Evolutionary conservation across 2,888 invertebrate species (phyloP), one percentile per base, ranked within the genome.

Genomic region (Pachymerium ferrugineum): DNA sequence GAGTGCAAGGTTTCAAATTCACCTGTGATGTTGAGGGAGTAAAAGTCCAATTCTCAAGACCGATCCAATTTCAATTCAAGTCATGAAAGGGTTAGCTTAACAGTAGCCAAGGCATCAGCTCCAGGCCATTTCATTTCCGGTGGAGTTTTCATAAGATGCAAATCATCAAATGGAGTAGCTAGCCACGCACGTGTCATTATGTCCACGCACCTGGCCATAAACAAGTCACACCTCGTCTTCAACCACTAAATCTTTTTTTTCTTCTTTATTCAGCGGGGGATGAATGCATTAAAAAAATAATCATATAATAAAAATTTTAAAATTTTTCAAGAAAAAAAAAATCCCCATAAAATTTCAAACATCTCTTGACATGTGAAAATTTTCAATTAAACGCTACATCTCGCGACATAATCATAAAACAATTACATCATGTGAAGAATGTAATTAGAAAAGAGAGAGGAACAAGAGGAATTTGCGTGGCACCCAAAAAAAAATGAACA

Each of bases 391-490:
- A 62, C 28, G 28, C 62, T 25, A 62, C 62, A 62, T 62, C 62
- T 62, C 62, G 62, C 62, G 62, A 62, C 62, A 62, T 62, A 62
- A 62, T 62, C 62, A 62, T 62, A 62, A 62, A 62, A 62, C 62
- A 62, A 62, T 62, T 62, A 62, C 62, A 62, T n/a, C 62, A 62
- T 28, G 62, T 62, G 62, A 62, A 62, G 62, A 62, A 62, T 62
- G 62, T 62, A 62, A 62, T 62, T 62, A 62, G 62, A 62, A 62
- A 62, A 62, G 62, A 62, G 62, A 1, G 62, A 54, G 19, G 47
- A 54, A 19, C 19, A 47, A 54, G 47, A 62, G 62, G 62, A 62
- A 62, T 62, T 62, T 62, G 62, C 28, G 62, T 62, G 62, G 62
- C 62, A 62, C 25, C 10, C 19, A 54, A 54, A 62, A 62, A 62